Evolutionary conservation across 2,888 invertebrate species (phyloP).

Genomic region (Selenia dentaria): DNA sequence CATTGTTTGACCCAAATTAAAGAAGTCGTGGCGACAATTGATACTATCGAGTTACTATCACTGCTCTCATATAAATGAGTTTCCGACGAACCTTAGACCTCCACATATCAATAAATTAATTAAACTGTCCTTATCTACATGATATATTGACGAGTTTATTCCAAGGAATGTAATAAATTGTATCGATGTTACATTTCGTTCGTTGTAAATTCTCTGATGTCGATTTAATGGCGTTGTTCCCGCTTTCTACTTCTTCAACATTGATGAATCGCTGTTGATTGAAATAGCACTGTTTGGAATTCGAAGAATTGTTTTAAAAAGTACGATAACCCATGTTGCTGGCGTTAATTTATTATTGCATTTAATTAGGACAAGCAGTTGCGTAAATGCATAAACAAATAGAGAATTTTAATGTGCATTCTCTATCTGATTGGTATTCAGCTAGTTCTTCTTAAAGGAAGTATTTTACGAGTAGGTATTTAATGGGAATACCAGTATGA

Average conservation of each 20-base stretch:
- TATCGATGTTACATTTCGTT: constrained; percentile 27
- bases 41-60: constrained; percentile 25
- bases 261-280: constrained; percentile 21
- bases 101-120: constrained; percentile 57
- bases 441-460: too few relatives aligned
- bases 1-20: constrained; percentile 14
- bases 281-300: constrained; percentile 19
- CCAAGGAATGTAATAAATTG: constrained; percentile 31
- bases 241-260: constrained; percentile 27
- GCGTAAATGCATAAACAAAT: constrained; percentile 4
- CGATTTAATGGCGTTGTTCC: constrained; percentile 27
- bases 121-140: constrained; percentile 40
- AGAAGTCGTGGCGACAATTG: constrained; percentile 26
- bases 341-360: constrained; percentile 12
- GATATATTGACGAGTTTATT: constrained; percentile 26
- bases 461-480: too few relatives aligned
- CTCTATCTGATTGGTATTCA: neutral
- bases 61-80: constrained; percentile 41
- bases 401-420: constrained; percentile 6
- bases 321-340: neutral
- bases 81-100: constrained; percentile 42
- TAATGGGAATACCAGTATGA: too few relatives aligned
- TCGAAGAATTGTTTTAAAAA: constrained; percentile 18
- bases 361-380: constrained; percentile 9
- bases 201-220: constrained; percentile 32